A percentile compares a stretch with the other conserved stretches of the same genome.
Conservation (phyloP, 2,888 invertebrate genomes). For the Stramonita haemastoma region DNA sequence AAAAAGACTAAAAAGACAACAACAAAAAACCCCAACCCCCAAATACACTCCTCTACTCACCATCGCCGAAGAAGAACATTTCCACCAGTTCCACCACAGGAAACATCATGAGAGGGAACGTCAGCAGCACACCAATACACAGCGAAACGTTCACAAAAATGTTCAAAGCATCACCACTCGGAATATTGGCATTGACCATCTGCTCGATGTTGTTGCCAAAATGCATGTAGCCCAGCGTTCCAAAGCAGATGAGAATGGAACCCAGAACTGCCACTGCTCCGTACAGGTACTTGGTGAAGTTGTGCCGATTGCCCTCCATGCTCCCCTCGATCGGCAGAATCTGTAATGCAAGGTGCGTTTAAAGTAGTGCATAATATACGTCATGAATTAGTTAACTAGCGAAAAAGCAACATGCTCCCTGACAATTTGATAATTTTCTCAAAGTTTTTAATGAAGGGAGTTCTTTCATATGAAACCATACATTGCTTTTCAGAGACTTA, state of each 20-base stretch:
- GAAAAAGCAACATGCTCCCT: too few relatives aligned
- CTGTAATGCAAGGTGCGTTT: constrained; percentile 49
- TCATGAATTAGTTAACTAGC: too few relatives aligned
- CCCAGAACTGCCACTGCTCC: constrained; percentile 64
- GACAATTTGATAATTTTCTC: too few relatives aligned
- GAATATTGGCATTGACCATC: constrained; percentile 72
- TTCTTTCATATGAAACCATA: too few relatives aligned
- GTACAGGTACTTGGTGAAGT: constrained; percentile 70
- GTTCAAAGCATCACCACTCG: constrained; percentile 53
- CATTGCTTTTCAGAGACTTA: too few relatives aligned
- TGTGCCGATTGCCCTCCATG: constrained; percentile 75
- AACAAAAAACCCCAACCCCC: neutral
- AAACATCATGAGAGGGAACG: constrained; percentile 74
- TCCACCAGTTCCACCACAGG: constrained; percentile 74
- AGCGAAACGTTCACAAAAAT: constrained; percentile 70
- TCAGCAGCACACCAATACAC: constrained; percentile 70
- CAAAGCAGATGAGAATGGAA: constrained; percentile 67
- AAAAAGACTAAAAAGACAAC: neutral
- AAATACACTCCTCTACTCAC: constrained; percentile 50
- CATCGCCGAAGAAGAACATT: constrained; percentile 63
- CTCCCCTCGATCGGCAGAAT: constrained; percentile 76
- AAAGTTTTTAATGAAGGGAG: too few relatives aligned
- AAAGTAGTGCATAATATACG: too few relatives aligned
- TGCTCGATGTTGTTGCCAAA: constrained; percentile 69
- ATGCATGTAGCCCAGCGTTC: constrained; percentile 71